Conservation (phyloP, 1,140 invertebrate genomes). For the Rhopalosiphum padi region DNA sequence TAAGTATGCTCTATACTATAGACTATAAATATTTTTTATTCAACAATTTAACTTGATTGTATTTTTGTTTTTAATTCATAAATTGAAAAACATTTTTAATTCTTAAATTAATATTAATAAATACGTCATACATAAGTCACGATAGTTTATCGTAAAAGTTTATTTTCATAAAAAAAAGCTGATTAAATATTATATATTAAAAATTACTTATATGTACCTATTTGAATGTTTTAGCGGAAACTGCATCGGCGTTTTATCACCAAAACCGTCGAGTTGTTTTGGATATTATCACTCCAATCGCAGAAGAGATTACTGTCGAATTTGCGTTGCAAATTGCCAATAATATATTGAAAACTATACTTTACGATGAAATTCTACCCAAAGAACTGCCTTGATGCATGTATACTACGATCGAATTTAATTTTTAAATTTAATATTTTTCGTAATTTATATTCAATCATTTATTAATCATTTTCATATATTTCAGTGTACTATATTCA, state of each 20-base stretch:
- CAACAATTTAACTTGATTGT: not conserved
- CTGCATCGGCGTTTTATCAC: constrained; percentile 73
- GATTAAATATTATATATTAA: too few species aligned
- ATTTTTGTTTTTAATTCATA: not conserved
- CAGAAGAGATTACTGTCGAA: constrained; percentile 72
- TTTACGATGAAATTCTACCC: constrained; percentile 68
- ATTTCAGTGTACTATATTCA: not conserved
- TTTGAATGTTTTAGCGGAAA: constrained; percentile 66
- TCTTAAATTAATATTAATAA: not conserved
- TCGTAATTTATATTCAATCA: not conserved
- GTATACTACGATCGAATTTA: not conserved
- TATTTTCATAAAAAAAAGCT: too few species aligned
- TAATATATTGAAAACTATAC: constrained; percentile 68
- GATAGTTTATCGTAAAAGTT: too few species aligned
- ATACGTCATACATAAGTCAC: too few species aligned
- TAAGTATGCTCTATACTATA: constrained; percentile 58
- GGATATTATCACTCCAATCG: constrained; percentile 75
- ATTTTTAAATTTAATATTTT: not conserved
- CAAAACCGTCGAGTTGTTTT: constrained; percentile 72
- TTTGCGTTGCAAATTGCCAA: constrained; percentile 69
- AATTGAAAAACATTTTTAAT: not conserved
- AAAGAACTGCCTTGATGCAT: constrained; percentile 14
- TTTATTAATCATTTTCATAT: not conserved
- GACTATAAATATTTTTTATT: not conserved
- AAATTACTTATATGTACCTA: not conserved